phyloP scores from a whole-genome alignment of 2,113 vertebrate genomes.

The Ifrita kowaldi region DNA sequence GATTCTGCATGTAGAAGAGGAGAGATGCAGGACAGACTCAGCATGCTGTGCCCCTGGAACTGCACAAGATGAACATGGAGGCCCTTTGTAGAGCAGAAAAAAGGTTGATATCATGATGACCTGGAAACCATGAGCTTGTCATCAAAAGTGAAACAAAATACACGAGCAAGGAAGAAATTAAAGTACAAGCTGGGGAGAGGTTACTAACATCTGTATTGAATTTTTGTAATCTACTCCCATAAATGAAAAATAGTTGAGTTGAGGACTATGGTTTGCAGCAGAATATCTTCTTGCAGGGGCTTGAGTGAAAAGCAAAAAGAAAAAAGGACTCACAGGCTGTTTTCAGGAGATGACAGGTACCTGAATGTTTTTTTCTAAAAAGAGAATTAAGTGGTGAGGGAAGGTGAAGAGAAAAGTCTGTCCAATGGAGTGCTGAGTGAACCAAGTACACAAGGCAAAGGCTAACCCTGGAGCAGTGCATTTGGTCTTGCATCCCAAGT shows the following conservation, averaged over 20 bases:
- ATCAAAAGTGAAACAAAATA: background rate
- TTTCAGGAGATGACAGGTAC: background rate
- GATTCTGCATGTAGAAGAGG: background rate
- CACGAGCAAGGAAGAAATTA: background rate
- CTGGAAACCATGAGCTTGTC: background rate
- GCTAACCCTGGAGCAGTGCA: background rate
- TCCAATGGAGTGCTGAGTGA: background rate
- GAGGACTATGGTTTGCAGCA: background rate
- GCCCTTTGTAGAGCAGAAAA: background rate
- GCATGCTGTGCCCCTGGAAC: background rate
- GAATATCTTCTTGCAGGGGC: background rate
- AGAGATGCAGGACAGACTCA: background rate
- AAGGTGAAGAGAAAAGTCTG: background rate
- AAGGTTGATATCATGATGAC: background rate
- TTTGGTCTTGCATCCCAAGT: background rate
- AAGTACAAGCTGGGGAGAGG: background rate
- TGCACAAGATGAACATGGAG: background rate
- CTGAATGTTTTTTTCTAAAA: background rate
- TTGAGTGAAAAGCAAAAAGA: background rate
- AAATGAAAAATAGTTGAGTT: background rate
- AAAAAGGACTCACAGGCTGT: too few relatives aligned
- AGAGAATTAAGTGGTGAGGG: background rate
- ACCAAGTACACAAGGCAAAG: too few relatives aligned
- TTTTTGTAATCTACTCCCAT: background rate
- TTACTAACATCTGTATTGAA: accelerated